Base-by-base conservation (phyloP, 1,140 invertebrate genomes). In the Ceratina calcarata region DNA sequence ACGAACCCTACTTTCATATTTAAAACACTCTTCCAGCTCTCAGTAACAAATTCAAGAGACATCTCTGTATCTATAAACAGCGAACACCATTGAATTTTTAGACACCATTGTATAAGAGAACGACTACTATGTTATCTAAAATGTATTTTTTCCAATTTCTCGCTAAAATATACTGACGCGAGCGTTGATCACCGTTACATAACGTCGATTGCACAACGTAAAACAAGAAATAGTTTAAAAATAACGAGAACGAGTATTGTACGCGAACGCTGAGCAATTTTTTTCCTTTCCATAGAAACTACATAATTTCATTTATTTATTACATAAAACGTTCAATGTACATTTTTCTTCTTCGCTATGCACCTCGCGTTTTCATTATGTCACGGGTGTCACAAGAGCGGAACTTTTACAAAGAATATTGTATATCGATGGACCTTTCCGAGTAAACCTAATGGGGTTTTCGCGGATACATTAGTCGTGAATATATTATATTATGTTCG, bases 201-300 rank as follows among this genome's bases (percentile, higher is more conserved):
- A 70, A 58, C 27, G 7, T 58, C 27, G 27, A 70, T 70, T 70
- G 18, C 37, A 27, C 57, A 70, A 70, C 8, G 8, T 12, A 51
- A 18, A 58, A 70, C 32, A n/a, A n/a, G 7, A 57, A 70, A 32
- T 37, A 70, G 27, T 45, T 32, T 58, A 70, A 70, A 70, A 55
- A 58, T 32, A 53, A 57, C 45, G 16, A 51, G 45, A 13, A 3
- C 7, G 37, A 51, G 49, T 49, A 67, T 24, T 20, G 45, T 67
- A 20, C 13, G 37, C 3, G 37, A 16, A 49, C 7, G 18, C 7
- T 7, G 32, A 24, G n/a, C 10, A 18, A 51, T 45, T 60, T 22
- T 24, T 51, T 67, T 37, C 10, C 53, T 16, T 61, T 18, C 45
- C 37, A 15, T 12, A 22, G 6, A 22, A 6, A 22, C 20, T 60